A percentile compares a stretch with the other conserved stretches of the same genome.
Evolutionary conservation across 2,888 invertebrate genomes (phyloP).

Genomic region (Noctua fimbriata): DNA sequence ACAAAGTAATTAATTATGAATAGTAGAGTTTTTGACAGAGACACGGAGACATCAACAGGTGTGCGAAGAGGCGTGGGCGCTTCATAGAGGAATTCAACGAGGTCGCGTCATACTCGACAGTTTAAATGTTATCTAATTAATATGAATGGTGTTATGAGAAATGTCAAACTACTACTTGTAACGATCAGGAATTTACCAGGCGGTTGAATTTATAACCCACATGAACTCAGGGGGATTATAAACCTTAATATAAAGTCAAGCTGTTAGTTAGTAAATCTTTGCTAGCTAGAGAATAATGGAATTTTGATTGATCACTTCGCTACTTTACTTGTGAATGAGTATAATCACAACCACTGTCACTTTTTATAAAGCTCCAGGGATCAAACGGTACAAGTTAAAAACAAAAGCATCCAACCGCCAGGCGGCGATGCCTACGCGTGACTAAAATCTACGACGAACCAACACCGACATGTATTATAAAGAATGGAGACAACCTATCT

Average conservation of each 20-base stretch:
- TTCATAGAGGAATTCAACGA: constrained; percentile 66
- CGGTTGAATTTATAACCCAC: constrained; percentile 6
- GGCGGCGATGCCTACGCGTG: constrained; percentile 83
- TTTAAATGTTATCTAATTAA: constrained; percentile 38
- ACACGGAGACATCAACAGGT: constrained; percentile 72
- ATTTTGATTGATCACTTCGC: constrained; percentile 26
- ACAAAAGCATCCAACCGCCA: constrained; percentile 79
- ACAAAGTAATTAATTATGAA: constrained; percentile 12
- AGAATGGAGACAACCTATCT: constrained; percentile 72
- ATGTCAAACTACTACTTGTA: constrained; percentile 15
- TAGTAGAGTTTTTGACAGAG: constrained; percentile 5
- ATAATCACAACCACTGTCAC: constrained; percentile 53
- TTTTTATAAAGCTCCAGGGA: constrained; percentile 25
- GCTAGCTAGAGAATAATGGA: constrained; percentile 18
- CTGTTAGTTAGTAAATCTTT: constrained; percentile 27
- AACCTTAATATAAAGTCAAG: constrained; percentile 16
- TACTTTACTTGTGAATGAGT: constrained; percentile 26
- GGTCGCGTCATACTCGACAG: constrained; percentile 51
- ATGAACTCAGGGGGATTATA: constrained; percentile 19
- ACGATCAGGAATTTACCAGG: constrained; percentile 7
- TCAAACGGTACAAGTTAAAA: constrained; percentile 64
- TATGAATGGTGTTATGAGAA: constrained; percentile 35
- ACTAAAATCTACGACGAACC: constrained; percentile 81
- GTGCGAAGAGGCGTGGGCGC: constrained; percentile 72
- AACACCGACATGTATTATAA: constrained; percentile 75